Evolutionary conservation across 2,888 invertebrate genomes (phyloP).

Genomic region (Pammene fasciana): DNA sequence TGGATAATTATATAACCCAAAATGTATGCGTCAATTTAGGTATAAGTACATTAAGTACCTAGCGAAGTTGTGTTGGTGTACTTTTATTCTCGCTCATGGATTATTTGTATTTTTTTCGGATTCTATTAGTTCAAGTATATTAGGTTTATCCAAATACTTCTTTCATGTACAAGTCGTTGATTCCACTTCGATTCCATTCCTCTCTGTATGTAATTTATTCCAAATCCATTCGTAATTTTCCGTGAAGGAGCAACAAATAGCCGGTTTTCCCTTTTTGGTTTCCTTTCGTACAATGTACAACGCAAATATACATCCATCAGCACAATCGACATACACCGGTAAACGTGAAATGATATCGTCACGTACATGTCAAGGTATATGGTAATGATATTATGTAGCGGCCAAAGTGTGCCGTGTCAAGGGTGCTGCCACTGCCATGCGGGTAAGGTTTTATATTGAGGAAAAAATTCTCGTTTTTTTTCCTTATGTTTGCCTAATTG

Average conservation of each 20-base stretch:
- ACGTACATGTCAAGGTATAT: slow-evolving; percentile 41
- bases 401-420: slow-evolving; percentile 42
- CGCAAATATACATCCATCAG: not conserved
- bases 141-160: too few relatives aligned
- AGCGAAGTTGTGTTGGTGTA: not conserved
- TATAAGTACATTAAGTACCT: not conserved
- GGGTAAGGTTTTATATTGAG: slow-evolving; percentile 31
- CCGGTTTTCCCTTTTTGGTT: not conserved
- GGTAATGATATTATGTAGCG: slow-evolving; percentile 39
- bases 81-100: too few relatives aligned
- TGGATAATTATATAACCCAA: slow-evolving; percentile 7
- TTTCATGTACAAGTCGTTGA: too few relatives aligned
- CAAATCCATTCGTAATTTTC: too few relatives aligned
- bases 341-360: slow-evolving; percentile 33
- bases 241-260: too few relatives aligned
- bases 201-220: too few relatives aligned
- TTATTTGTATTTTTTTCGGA: too few relatives aligned
- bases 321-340: not conserved
- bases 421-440: slow-evolving; percentile 29
- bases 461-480: slow-evolving; percentile 30
- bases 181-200: too few relatives aligned
- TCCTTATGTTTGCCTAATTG: slow-evolving; percentile 19
- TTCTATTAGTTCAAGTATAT: too few relatives aligned
- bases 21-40: not conserved
- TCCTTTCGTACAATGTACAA: not conserved